These are phyloP conservation scores for Brachionus koreanus DNA, from an alignment of 1,140 invertebrate species.

Conservation along the genomic window DNA sequence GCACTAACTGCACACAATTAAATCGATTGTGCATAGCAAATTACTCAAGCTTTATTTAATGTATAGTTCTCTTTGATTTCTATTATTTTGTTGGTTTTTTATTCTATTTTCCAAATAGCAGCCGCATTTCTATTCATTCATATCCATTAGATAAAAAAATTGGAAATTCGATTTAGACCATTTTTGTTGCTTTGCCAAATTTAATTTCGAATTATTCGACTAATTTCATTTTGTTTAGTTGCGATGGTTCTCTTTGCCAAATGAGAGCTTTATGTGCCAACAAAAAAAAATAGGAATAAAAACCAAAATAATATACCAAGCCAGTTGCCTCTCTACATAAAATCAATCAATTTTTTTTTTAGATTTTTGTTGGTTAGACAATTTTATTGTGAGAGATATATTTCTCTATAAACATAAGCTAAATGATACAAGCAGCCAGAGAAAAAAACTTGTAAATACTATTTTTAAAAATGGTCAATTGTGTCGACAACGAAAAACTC, in stretches of 20 bases:
- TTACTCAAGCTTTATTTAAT: background rate
- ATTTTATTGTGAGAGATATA: conserved; percentile 12
- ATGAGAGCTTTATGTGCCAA: background rate
- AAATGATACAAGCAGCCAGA: background rate
- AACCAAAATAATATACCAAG: background rate
- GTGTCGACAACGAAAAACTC: conserved; percentile 34
- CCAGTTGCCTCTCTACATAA: conserved; percentile 27
- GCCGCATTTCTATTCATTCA: background rate
- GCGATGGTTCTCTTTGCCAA: conserved; percentile 24
- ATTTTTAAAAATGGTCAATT: conserved; percentile 4
- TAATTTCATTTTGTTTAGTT: conserved; percentile 23
- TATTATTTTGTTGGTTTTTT: background rate
- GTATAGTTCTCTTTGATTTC: background rate
- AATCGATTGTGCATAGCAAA: background rate
- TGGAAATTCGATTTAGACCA: conserved; percentile 10
- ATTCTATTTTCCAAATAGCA: background rate
- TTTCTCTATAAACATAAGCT: background rate
- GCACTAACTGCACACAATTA: background rate
- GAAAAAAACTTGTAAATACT: background rate
- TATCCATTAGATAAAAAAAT: background rate
- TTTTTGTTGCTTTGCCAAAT: background rate
- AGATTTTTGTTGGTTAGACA: conserved; percentile 38
- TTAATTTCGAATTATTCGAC: conserved; percentile 12
- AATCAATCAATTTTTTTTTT: conserved; percentile 28
- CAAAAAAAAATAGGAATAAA: background rate